Base-by-base conservation (phyloP, 2,797 vertebrate species). In the Valencia hispanica region DNA sequence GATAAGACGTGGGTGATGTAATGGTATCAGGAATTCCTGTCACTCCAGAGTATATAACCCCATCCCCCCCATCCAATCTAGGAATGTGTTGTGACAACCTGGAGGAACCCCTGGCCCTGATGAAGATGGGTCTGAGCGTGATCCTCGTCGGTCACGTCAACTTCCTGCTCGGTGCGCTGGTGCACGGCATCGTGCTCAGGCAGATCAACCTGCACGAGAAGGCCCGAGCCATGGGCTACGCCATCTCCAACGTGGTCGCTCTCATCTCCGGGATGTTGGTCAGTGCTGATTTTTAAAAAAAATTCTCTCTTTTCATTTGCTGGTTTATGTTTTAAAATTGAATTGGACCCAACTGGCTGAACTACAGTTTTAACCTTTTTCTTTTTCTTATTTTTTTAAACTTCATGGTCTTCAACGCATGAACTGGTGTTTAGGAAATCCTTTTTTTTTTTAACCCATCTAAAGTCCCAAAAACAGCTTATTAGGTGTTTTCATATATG, bases 111-210 rank as follows among this genome's bases (percentile, higher is more conserved):
- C 94, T 90, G 84, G 80, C 92, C 79, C 91, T 99, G 86, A 98
- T 97, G 98, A 98, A 97, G 92, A 95, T 96, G 0, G 98, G 97
- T 0, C 95, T 99, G 74, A 92, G 96, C 88, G 88, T 97, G 91
- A 94, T 99, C 74, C 93, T 99, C 50, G 30, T 96, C 0, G 97
- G 97, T 3, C 98, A 99, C 12, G 82, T 98, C 12, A 97, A 95
- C 91, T 99, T 99, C 94, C 92, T 99, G 75, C 53, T 95, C 0
- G 94, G 94, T 0, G 95, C 97, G 0, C 89, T 98, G 10, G 93
- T 98, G n/a, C 97, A 98, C 0, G 97, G 98, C 41, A 96, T 95
- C 0, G 95, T 97, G 77, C 95, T 99, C 77, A 91, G 97, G 71
- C 96, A 98, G 20, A 92, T 97, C 81, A 87, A 84, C 18, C 30